Evolutionary conservation across 1,140 invertebrate species (phyloP).

Genomic region (Anadara kagoshimensis): DNA sequence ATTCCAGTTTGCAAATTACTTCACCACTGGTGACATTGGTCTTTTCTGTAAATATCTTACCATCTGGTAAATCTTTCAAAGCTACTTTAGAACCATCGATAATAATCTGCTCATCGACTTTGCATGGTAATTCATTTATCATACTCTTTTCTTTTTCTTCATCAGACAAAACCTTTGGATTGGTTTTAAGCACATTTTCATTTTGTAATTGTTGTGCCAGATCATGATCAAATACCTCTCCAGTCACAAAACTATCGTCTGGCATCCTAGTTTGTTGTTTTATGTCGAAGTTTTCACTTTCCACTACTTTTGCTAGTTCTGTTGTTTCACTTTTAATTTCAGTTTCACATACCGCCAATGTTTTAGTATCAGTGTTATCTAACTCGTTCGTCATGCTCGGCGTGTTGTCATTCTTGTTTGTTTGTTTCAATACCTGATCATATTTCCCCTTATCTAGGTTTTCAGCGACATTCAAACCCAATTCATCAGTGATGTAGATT

Average conservation of each 20-base stretch:
- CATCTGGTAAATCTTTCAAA: too few species aligned
- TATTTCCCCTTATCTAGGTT: not conserved
- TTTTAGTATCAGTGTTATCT: too few species aligned
- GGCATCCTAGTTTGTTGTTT: not conserved
- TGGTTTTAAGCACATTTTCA: not conserved
- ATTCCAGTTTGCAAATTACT: too few species aligned
- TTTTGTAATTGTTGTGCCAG: not conserved
- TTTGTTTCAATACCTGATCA: not conserved
- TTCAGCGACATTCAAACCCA: not conserved
- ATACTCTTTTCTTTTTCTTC: too few species aligned
- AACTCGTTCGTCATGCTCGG: too few species aligned
- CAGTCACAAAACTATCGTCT: not conserved
- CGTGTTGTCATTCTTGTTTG: not conserved
- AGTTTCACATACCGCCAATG: not conserved
- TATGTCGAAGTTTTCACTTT: not conserved
- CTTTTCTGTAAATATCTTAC: too few species aligned
- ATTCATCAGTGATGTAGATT: not conserved
- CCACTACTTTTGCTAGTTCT: not conserved
- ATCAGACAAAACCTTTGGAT: too few species aligned
- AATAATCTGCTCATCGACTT: too few species aligned
- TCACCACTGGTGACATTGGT: too few species aligned
- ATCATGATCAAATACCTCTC: not conserved
- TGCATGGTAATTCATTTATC: too few species aligned
- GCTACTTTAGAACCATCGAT: too few species aligned
- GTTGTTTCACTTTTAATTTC: not conserved